Conservation (phyloP, 2,113 vertebrate genomes). For the Coptodon rendalli region DNA sequence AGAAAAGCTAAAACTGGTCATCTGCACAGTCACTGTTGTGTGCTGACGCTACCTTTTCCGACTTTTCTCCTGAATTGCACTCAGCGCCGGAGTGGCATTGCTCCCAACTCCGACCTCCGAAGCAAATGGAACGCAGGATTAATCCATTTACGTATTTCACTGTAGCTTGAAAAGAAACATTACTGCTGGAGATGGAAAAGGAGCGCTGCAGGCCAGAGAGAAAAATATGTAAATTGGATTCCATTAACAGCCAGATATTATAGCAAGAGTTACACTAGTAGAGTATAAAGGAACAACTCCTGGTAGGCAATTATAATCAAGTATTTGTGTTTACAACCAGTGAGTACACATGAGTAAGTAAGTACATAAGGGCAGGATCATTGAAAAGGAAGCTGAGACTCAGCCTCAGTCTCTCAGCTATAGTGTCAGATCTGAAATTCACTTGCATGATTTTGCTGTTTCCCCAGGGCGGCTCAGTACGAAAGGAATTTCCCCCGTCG, state of each 20-base stretch:
- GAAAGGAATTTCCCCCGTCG: slow-evolving; percentile 75
- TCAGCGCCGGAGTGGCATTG: neutral
- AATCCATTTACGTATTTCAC: neutral
- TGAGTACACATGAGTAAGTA: neutral
- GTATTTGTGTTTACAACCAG: neutral
- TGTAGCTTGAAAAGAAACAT: neutral
- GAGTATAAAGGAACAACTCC: neutral
- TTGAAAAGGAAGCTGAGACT: neutral
- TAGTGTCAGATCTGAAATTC: neutral
- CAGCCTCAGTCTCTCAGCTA: neutral
- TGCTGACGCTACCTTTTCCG: neutral
- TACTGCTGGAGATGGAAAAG: neutral
- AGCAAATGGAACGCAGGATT: neutral
- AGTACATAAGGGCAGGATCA: neutral
- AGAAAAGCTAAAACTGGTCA: neutral
- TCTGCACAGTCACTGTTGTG: neutral
- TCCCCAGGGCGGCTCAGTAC: slow-evolving; percentile 73
- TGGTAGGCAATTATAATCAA: neutral
- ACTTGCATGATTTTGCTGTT: neutral
- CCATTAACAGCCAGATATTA: slow-evolving; percentile 42
- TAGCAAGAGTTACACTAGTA: neutral
- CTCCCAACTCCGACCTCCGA: neutral
- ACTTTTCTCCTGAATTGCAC: neutral
- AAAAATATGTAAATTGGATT: neutral
- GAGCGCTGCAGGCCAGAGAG: neutral